Evolutionary conservation across 1,140 invertebrate genomes (phyloP).

Genomic region (Neuroterus valhalla): DNA sequence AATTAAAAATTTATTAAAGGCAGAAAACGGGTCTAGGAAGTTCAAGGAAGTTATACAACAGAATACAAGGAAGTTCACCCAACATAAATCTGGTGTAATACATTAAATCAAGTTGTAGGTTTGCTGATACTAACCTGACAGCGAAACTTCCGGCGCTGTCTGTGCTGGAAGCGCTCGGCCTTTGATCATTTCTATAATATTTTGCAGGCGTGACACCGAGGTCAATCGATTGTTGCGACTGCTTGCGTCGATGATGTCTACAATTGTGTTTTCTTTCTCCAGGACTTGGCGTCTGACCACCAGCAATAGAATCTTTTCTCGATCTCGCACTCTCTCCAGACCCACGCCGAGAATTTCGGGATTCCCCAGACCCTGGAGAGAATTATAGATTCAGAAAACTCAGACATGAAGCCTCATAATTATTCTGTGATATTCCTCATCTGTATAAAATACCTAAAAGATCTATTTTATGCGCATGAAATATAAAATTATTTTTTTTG

Average conservation of each 20-base stretch:
- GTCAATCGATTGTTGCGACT: constrained; percentile 80
- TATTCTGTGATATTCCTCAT: too few species aligned
- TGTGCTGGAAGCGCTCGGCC: constrained; percentile 87
- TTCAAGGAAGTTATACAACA: too few species aligned
- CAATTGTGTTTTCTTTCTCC: constrained; percentile 70
- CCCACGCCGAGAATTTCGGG: constrained; percentile 74
- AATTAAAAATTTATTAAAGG: too few species aligned
- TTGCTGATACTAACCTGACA: constrained; percentile 58
- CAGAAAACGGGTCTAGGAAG: too few species aligned
- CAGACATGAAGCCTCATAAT: too few species aligned
- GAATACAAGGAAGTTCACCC: too few species aligned
- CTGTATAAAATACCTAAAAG: too few species aligned
- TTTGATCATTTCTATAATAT: constrained; percentile 79
- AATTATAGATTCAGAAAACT: too few species aligned
- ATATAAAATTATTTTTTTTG: too few species aligned
- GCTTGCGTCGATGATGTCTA: constrained; percentile 71
- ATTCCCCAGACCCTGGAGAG: constrained; percentile 67
- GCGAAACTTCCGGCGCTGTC: constrained; percentile 77
- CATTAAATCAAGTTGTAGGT: neutral
- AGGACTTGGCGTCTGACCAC: constrained; percentile 69
- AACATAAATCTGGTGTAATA: too few species aligned
- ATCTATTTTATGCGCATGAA: too few species aligned
- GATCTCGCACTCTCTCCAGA: constrained; percentile 80
- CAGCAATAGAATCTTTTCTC: constrained; percentile 79
- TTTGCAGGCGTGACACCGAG: constrained; percentile 68